Evolutionary conservation across 2,888 invertebrate genomes (phyloP).

Genomic region (Notodonta ziczac): DNA sequence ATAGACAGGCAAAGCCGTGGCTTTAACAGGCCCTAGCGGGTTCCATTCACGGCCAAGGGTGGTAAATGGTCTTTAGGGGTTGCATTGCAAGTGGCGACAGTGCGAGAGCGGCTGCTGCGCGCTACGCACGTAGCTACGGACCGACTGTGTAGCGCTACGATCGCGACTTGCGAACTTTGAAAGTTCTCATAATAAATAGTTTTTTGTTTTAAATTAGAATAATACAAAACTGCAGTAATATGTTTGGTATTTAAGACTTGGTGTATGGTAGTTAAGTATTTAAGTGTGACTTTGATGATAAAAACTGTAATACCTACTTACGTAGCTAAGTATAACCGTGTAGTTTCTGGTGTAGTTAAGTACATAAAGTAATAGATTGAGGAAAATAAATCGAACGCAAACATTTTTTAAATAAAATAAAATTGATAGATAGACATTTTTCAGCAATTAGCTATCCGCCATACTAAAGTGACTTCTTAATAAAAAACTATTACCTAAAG

Average conservation of each 20-base stretch:
- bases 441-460: too few relatives aligned
- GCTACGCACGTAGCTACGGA: slow-evolving; percentile 47
- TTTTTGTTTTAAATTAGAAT: neutral
- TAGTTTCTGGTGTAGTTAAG: neutral
- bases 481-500: neutral
- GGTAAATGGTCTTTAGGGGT: neutral
- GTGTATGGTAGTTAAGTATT: neutral
- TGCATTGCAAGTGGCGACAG: slow-evolving; percentile 18
- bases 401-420: too few relatives aligned
- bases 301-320: neutral
- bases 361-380: too few relatives aligned
- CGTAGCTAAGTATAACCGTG: neutral
- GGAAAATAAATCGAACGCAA: too few relatives aligned
- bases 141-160: slow-evolving; percentile 27
- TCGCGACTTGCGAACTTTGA: slow-evolving; percentile 23
- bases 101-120: slow-evolving; percentile 16
- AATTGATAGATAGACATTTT: too few relatives aligned
- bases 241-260: neutral
- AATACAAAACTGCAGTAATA: neutral
- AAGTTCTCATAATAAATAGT: slow-evolving; percentile 3
- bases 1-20: neutral
- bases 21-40: neutral
- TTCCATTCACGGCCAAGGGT: slow-evolving; percentile 1
- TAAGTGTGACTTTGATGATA: neutral
- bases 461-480: neutral